Base-by-base conservation (phyloP, 2,888 invertebrate species). In the Tetranychus truncatus region DNA sequence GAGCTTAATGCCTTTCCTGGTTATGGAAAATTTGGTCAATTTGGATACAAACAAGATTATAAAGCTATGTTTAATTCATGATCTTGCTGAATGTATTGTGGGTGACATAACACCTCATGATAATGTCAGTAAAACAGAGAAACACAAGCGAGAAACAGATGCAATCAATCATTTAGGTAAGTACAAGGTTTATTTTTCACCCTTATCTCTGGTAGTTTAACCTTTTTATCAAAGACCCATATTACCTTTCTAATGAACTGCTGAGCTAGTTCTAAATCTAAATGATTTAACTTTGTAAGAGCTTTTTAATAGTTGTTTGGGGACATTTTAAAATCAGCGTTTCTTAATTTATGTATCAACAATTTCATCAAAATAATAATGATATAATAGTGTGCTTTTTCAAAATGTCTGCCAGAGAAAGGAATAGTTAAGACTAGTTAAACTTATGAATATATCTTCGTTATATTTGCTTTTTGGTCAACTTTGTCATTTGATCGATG, bases 81-180 rank as follows among this genome's bases (percentile, higher is more conserved):
- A 99, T 83, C 85, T 97, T 81, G 95, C 95, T 0, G 99, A 99
- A 84, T 89, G 91, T 81, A 90, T 97, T 80, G 94, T 95, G 1
- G 97, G 97, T 15, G 97, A 99, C 81, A 87, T 97, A 67, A 95
- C 95, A 1, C 97, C 97, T 0, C 87, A 88, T 78, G 95, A 95
- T 84, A 93, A 84, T 7, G 86, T 97, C 9, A 85, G n/a, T 11
- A 45, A 72, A 71, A 90, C 90, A 75, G 91, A 91, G 75, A 99
- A 99, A 82, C 90, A 91, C 79, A 84, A 86, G 65, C 84, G 87
- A 82, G 97, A 99, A 85, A 88, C 90, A 81, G 89, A 88, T 79
- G 93, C 75, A 6, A 77, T 77, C 72, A 65, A 74, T 11, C 24
- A 71, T 76, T 46, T 75, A 71, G 66, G 75, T 76, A 69, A 69